Evolutionary conservation across 2,113 vertebrate genomes (phyloP), one percentile per base, ranked within the genome.

Genomic region (Pampusana beccarii): DNA sequence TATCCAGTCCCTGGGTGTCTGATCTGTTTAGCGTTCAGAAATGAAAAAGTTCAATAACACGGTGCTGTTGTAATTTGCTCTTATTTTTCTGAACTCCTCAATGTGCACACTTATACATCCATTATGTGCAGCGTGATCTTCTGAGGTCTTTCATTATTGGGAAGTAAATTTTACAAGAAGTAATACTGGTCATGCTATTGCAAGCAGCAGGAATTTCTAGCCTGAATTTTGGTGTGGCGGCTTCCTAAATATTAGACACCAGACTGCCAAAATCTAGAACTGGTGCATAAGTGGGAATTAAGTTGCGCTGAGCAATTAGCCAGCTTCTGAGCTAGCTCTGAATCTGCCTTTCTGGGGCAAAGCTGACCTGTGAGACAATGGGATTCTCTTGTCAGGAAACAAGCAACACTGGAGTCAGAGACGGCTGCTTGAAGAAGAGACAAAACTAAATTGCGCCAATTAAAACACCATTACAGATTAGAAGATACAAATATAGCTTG

Each of bases 61-160:
- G 26, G 23, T 67, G 29, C n/a, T 73, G 11, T 28, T 80, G 92
- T 69, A 53, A 54, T 26, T 58, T 88, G 3, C 20, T 87, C 2
- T 38, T 53, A 46, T 18, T 85, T 61, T 77, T 28, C 33, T 84
- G 40, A 80, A 46, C 40, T 75, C 16, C 14, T 56, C 14, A 33
- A 28, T 15, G 56, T 4, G 4, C 31, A n/a, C 5, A 16, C 15
- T 70, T 70, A 1, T 0, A 3, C 8, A n/a, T 44, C 42, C 57
- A 69, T 11, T 7, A 26, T 8, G 25, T 3, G 13, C 46, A 69
- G 16, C n/a, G 25, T 48, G 13, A 77, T 58, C 21, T 75, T 53
- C 57, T 44, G 21, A 82, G 20, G 11, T 36, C 58, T 80, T 85
- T 79, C 38, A 42, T 51, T 71, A 60, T 5, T 9, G 13, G 12